Percentiles rank a stretch among this genome's conserved stretches.
These are phyloP conservation scores for Botia almorhae DNA, from an alignment of 2,797 vertebrate genomes.

Conservation along the genomic window DNA sequence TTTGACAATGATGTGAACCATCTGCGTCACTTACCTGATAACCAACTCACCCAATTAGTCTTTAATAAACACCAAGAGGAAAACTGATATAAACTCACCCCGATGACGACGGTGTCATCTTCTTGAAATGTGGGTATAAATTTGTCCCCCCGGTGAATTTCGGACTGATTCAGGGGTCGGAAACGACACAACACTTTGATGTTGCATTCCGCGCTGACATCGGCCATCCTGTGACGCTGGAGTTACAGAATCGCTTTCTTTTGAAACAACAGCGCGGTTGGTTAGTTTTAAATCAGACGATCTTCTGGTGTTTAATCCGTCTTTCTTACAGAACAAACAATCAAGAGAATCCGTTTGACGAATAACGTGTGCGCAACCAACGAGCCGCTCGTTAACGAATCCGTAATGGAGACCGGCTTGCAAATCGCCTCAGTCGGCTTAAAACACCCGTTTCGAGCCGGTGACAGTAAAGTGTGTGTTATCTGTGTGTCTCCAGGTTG, in stretches of 20 bases:
- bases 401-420: not conserved
- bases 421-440: not conserved
- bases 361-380: not conserved
- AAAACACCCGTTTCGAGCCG: not conserved
- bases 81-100: conserved; percentile 78
- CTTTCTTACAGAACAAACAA: not conserved
- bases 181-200: conserved; percentile 96
- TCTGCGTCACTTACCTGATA: conserved; percentile 38
- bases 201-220: conserved; percentile 89
- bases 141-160: conserved; percentile 89
- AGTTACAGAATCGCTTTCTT: conserved; percentile 34
- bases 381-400: no score
- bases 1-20: conserved; percentile 2
- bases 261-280: not conserved
- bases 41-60: not conserved
- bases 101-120: conserved; percentile 88
- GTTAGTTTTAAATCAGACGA: no score
- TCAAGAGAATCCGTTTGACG: not conserved
- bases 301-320: no score
- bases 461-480: not conserved
- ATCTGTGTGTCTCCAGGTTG: not conserved
- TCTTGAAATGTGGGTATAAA: conserved; percentile 89
- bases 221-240: conserved; percentile 79
- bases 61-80: not conserved
- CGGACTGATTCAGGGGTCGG: conserved; percentile 89